phyloP scores from a whole-genome alignment of 2,797 vertebrate genomes.

The Apogon hyalosoma region DNA sequence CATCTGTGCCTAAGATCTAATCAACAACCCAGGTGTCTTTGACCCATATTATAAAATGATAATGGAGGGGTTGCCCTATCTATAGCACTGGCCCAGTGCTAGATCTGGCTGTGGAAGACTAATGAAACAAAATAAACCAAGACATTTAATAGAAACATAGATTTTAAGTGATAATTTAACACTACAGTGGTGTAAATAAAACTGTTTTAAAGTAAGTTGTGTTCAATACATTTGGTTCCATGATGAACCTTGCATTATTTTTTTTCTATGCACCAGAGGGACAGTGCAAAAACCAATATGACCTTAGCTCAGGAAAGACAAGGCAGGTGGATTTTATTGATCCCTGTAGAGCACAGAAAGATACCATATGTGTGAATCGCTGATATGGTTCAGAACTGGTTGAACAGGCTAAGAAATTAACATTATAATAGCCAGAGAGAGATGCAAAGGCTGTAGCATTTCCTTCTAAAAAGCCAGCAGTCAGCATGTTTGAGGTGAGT shows the following conservation, averaged over 20 bases:
- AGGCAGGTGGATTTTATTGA: conserved; percentile 34
- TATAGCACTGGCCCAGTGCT: too few species aligned
- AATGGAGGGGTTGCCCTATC: too few species aligned
- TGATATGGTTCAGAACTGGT: conserved; percentile 10
- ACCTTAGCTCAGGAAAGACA: conserved; percentile 7
- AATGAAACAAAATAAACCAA: too few species aligned
- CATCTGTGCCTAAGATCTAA: too few species aligned
- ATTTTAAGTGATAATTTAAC: too few species aligned
- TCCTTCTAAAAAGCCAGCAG: conserved; percentile 24
- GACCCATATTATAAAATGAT: too few species aligned
- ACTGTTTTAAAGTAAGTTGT: too few species aligned
- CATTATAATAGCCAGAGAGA: not conserved
- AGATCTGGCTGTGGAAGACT: too few species aligned
- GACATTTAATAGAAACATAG: too few species aligned
- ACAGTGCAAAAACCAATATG: not conserved
- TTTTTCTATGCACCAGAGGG: not conserved
- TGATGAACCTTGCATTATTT: not conserved
- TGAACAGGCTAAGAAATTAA: conserved; percentile 21
- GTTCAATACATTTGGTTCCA: too few species aligned
- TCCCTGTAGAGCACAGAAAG: conserved; percentile 36
- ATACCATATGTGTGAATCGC: conserved; percentile 17
- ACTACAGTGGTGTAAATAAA: too few species aligned
- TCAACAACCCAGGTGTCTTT: too few species aligned
- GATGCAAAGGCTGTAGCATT: conserved; percentile 9
- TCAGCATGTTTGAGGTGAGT: conserved; percentile 16